phyloP scores from a whole-genome alignment of 2,797 vertebrate species.

The Gymnoscopelus braueri region DNA sequence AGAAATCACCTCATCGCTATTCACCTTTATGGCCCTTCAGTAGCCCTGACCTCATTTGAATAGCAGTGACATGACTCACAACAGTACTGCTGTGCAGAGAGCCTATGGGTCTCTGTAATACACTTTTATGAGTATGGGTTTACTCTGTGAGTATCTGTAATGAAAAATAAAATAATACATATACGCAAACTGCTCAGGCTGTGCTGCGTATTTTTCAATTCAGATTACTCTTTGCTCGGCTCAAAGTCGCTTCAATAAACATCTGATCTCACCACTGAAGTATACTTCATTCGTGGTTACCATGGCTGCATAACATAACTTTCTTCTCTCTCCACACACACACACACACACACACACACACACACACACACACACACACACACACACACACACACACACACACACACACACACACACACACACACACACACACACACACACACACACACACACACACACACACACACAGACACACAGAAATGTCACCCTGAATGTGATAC shows the following conservation, averaged over 20 bases:
- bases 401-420: slow-evolving; percentile 1
- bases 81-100: slow-evolving; percentile 15
- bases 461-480: not conserved
- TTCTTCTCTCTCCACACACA: not conserved
- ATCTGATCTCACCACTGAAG: slow-evolving; percentile 34
- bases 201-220: not conserved
- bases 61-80: slow-evolving; percentile 43
- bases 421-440: not conserved
- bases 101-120: not conserved
- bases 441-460: not conserved
- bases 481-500: slow-evolving; percentile 1
- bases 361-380: slow-evolving; percentile 2
- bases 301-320: slow-evolving; percentile 53
- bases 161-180: slow-evolving; percentile 1
- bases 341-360: not conserved
- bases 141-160: not conserved
- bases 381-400: slow-evolving; percentile 3
- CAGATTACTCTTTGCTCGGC: not conserved
- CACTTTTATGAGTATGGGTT: not conserved
- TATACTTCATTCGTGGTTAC: slow-evolving; percentile 44
- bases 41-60: slow-evolving; percentile 43
- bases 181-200: slow-evolving; percentile 1
- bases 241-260: slow-evolving; percentile 2
- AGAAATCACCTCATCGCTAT: slow-evolving; percentile 42
- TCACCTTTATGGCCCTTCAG: slow-evolving; percentile 42